Evolutionary conservation across 2,797 vertebrate genomes (phyloP), one percentile per base, ranked within the genome.

Genomic region (Silurus aristotelis): DNA sequence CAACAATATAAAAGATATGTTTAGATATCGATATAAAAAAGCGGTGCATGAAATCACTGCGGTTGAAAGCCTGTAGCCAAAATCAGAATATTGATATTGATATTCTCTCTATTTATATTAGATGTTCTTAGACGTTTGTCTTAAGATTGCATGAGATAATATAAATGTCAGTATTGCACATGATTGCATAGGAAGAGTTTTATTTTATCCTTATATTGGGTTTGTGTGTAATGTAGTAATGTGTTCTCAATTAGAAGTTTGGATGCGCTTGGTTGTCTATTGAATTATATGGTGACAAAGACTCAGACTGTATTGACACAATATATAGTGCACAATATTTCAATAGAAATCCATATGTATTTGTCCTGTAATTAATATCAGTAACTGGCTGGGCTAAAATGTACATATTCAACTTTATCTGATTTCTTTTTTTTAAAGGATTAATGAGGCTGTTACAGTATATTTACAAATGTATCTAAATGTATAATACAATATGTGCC

Each of bases 1-100:
- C 31, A 79, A 79, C 56, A 63, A 46, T 79, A 63, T 46, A 61
- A 79, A 79, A 79, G 14, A 43, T 79, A 43, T 43, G 58, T n/a
- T 43, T n/a, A 79, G 19, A 46, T n/a, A 43, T 46, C 5, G 43
- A 15, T 63, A 43, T 22, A 63, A 46, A 22, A 38, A 77, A 58
- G 8, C 12, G 73, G 25, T 58, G 17, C 25, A 60, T 60, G 2
- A 60, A 38, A 3, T 58, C 7, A 60, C 27, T 77, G 25, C 71
- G n/a, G 48, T 55, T 15, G 48, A 75, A 75, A 27, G 48, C 75
- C 52, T 48, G 22, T 6, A 48, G 60, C 76, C 5, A 2, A 61
- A 9, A 78, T 77, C 75, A 38, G 75, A 77, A 60, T 43, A 61
- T 22, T 38, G 58, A 61, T 61, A 22, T 43, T 61, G 20, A 19